Evolutionary conservation across 2,797 vertebrate species (phyloP), one percentile per base, ranked within the genome.

Genomic region (Coranthus polyacanthus): DNA sequence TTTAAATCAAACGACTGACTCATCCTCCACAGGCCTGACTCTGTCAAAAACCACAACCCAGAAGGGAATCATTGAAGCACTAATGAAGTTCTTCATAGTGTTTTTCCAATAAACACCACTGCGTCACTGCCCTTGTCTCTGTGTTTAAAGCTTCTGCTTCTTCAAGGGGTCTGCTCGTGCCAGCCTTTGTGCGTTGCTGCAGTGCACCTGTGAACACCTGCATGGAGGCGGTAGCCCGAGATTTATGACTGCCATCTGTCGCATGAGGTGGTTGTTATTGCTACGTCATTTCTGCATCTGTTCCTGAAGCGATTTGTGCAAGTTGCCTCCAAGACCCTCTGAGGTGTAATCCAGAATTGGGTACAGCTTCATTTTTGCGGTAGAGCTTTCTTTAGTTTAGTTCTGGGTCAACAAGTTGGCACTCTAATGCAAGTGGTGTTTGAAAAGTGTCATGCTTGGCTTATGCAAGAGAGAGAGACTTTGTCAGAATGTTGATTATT

Each of bases 121-220:
- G 58, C 52, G 71, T 70, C 62, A 56, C 72, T 60, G 78, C 80
- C 68, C 72, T 76, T 46, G 79, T 72, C 66, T 47, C 59, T 8
- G 55, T 59, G 61, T 77, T 84, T 88, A 87, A 88, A 77, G 72
- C 85, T 87, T 88, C 81, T 83, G 86, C 89, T 87, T 90, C 81
- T 87, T 71, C 10, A 81, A 72, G 66, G 71, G 63, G 81, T 86
- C 82, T 81, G 90, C 90, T 86, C 82, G 91, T 89, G 90, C 84
- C 67, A 76, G 78, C 65, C 64, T 66, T 78, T 73, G 72, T 63
- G 60, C 68, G 80, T 68, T 58, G 22, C 17, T 39, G 42, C 38
- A 57, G 21, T 54, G 39, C 92, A 92, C 86, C 90, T 93, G 86
- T 78, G 91, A 89, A 92, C 92, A 94, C 92, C 94, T 94, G 91